Conservation (phyloP, 1,140 invertebrate species). For the Leptestheria dahalacensis region DNA sequence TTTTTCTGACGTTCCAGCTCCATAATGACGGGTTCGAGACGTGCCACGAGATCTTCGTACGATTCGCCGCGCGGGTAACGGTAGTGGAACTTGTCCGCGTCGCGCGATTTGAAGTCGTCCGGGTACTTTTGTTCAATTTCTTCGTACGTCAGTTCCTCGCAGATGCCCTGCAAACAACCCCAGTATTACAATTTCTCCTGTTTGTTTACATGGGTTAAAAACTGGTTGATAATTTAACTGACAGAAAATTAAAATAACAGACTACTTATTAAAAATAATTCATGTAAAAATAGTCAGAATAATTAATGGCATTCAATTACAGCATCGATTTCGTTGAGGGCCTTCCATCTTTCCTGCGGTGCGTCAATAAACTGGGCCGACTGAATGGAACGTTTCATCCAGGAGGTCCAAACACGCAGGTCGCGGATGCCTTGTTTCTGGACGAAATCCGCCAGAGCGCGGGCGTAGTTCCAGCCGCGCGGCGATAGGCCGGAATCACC, state of each 20-base stretch:
- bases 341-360: conserved; percentile 94
- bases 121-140: conserved; percentile 91
- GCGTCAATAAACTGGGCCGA: conserved; percentile 79
- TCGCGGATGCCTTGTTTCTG: conserved; percentile 72
- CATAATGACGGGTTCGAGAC: conserved; percentile 96
- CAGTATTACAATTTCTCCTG: no score
- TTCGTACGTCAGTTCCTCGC: conserved; percentile 98
- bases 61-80: conserved; percentile 90
- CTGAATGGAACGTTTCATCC: conserved; percentile 89
- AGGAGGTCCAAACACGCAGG: conserved; percentile 93
- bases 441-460: conserved; percentile 69
- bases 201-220: no score
- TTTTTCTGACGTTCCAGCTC: conserved; percentile 96
- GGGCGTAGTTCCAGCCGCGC: conserved; percentile 67
- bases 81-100: conserved; percentile 96
- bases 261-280: no score
- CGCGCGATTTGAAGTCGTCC: conserved; percentile 85
- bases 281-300: no score
- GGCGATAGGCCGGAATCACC: conserved; percentile 78
- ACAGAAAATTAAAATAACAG: no score
- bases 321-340: conserved; percentile 97
- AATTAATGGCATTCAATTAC: conserved; percentile 40
- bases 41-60: conserved; percentile 71
- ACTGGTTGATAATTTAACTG: no score
- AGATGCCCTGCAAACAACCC: conserved; percentile 71